These are phyloP conservation scores for Vanessa cardui DNA, from an alignment of 2,888 invertebrate species.

Conservation along the genomic window DNA sequence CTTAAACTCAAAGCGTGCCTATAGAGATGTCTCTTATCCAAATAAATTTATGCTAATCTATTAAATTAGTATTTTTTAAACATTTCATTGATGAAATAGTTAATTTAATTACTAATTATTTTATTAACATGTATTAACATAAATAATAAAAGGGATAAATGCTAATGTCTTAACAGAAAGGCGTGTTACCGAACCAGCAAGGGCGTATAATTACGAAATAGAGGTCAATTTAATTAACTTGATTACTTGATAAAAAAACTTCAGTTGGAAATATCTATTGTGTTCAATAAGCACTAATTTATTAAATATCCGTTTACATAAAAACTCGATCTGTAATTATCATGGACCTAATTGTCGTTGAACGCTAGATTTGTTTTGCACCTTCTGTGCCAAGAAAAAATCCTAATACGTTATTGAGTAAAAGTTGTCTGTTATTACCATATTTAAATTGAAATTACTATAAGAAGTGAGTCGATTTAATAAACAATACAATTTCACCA, in stretches of 20 bases:
- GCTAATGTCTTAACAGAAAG: slow-evolving; percentile 5
- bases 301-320: neutral
- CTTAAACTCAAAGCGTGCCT: too few species aligned
- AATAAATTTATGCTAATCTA: too few species aligned
- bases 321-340: neutral
- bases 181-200: slow-evolving; percentile 9
- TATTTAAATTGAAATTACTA: too few species aligned
- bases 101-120: too few species aligned
- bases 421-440: too few species aligned
- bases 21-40: too few species aligned
- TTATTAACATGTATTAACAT: neutral
- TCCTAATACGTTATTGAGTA: too few species aligned
- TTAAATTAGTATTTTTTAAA: too few species aligned
- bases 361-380: neutral
- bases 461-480: too few species aligned
- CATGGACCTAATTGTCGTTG: neutral
- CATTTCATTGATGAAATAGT: too few species aligned
- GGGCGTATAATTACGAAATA: slow-evolving; percentile 9
- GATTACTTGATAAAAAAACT: slow-evolving; percentile 8
- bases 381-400: neutral
- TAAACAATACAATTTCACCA: too few species aligned
- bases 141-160: slow-evolving; percentile 4
- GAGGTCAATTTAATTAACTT: slow-evolving; percentile 7
- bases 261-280: neutral
- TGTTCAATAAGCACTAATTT: slow-evolving; percentile 2